A percentile compares a stretch with the other conserved stretches of the same genome.
These are phyloP conservation scores for Pseudorhombus dupliciocellatus DNA, from an alignment of 2,113 vertebrate genomes.

Conservation along the genomic window DNA sequence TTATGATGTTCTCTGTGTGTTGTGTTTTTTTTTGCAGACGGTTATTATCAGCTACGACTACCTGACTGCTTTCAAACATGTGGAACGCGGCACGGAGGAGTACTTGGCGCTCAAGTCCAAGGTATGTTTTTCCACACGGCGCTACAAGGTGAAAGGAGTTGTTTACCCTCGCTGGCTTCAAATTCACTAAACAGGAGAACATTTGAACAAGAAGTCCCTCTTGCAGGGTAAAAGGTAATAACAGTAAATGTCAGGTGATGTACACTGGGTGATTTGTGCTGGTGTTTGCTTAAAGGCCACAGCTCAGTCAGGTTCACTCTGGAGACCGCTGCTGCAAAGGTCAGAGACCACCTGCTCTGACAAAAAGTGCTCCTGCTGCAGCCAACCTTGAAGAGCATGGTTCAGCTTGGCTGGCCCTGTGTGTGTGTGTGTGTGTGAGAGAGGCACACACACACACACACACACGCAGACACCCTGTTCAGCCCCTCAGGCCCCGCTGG, in stretches of 20 bases:
- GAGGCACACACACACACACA: background rate
- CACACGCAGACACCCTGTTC: background rate
- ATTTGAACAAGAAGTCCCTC: background rate
- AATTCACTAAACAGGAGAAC: background rate
- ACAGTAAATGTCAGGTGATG: constrained; percentile 2
- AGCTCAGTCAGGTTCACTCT: constrained; percentile 19
- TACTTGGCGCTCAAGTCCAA: constrained; percentile 88
- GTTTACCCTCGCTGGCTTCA: background rate
- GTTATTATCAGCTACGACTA: constrained; percentile 93
- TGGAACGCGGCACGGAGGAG: constrained; percentile 86
- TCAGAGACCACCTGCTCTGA: constrained; percentile 45
- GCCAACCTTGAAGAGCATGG: constrained; percentile 71
- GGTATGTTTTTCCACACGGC: constrained; percentile 71
- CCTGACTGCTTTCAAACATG: constrained; percentile 85
- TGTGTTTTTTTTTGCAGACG: constrained; percentile 80
- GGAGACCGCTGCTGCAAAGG: constrained; percentile 40
- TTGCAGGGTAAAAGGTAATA: background rate
- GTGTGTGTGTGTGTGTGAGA: background rate
- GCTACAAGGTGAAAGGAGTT: background rate
- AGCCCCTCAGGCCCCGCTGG: constrained; percentile 43
- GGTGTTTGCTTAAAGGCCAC: constrained; percentile 47
- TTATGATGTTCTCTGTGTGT: background rate
- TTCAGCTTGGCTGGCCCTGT: constrained; percentile 56
- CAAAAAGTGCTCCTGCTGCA: constrained; percentile 21
- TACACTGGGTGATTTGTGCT: constrained; percentile 15